phyloP scores from a whole-genome alignment of 2,113 vertebrate genomes.

The Bubo blakistoni region DNA sequence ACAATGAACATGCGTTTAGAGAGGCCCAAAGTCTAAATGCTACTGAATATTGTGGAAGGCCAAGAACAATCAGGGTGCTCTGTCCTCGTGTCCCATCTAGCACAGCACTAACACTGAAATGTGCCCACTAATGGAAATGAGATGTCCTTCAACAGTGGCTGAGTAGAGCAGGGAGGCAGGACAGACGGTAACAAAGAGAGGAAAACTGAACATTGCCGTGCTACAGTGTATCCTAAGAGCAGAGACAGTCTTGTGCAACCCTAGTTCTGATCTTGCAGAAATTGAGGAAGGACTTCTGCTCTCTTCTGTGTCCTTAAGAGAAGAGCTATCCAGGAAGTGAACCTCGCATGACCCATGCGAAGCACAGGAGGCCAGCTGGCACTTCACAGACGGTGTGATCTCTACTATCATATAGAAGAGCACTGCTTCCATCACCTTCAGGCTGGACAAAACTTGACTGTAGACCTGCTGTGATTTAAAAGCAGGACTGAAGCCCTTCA shows the following conservation, averaged over 20 bases:
- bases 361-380: neutral
- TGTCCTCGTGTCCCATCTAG: neutral
- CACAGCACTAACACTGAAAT: neutral
- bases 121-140: neutral
- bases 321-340: neutral
- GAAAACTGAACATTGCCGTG: neutral
- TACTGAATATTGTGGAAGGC: neutral
- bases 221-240: rapidly evolving
- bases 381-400: neutral
- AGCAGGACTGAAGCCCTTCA: neutral
- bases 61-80: neutral
- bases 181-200: slow-evolving; percentile 13
- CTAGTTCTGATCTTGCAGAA: neutral
- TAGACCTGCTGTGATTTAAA: neutral
- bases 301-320: neutral
- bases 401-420: neutral
- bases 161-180: neutral
- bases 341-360: neutral
- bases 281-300: neutral
- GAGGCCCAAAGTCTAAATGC: neutral
- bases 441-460: neutral
- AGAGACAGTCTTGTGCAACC: neutral
- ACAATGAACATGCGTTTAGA: neutral
- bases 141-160: neutral
- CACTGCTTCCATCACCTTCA: neutral